Percentiles rank a stretch among this genome's conserved stretches.
These are phyloP conservation scores for Neosalanx taihuensis DNA, from an alignment of 2,797 vertebrate genomes.

Conservation along the genomic window DNA sequence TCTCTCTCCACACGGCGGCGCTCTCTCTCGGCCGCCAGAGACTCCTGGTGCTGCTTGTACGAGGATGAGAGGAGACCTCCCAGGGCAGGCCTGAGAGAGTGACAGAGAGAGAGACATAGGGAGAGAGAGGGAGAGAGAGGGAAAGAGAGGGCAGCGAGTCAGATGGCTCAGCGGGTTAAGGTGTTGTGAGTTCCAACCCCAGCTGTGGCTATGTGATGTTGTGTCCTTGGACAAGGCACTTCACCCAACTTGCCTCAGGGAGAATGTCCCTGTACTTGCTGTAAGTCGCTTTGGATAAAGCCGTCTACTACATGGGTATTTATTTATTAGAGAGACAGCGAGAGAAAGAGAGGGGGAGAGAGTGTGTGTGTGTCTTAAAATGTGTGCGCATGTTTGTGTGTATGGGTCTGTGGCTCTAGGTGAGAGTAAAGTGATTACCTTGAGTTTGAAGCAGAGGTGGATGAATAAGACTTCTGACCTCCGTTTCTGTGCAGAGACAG, in stretches of 20 bases:
- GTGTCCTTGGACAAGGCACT: too few relatives aligned
- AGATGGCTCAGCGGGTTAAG: too few relatives aligned
- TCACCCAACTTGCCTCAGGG: too few relatives aligned
- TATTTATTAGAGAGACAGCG: neutral
- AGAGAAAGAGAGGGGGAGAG: conserved; percentile 31
- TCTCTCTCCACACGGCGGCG: conserved; percentile 89
- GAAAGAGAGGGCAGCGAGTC: too few relatives aligned
- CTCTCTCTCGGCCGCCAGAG: conserved; percentile 91
- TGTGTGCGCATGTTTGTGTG: conserved; percentile 3
- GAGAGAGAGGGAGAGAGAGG: conserved; percentile 3
- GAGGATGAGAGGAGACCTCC: conserved; percentile 91
- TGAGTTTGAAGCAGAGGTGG: conserved; percentile 64
- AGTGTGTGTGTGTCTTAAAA: neutral
- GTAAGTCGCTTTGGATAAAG: too few relatives aligned
- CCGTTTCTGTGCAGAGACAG: conserved; percentile 68
- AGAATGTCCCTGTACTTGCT: too few relatives aligned
- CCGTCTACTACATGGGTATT: too few relatives aligned
- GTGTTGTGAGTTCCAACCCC: too few relatives aligned
- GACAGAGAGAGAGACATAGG: neutral
- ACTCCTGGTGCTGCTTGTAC: conserved; percentile 93
- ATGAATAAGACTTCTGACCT: conserved; percentile 50
- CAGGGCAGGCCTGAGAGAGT: conserved; percentile 70
- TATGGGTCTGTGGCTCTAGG: neutral
- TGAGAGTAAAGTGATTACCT: conserved; percentile 48
- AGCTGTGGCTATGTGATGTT: too few relatives aligned